Conservation (phyloP, 2,113 vertebrate species). For the Mohoua ochrocephala region DNA sequence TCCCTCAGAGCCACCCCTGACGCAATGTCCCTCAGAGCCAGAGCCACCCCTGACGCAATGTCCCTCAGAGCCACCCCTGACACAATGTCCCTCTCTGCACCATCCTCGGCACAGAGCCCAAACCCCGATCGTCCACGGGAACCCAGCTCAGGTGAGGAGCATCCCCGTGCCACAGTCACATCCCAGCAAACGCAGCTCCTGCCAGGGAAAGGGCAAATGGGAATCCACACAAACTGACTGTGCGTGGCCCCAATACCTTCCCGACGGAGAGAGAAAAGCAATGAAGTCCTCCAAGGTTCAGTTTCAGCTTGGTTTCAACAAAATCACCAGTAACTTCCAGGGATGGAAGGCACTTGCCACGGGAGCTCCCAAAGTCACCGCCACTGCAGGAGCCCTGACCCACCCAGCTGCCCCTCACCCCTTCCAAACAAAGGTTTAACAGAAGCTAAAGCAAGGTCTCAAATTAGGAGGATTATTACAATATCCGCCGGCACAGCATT, state of each 20-base stretch:
- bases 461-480: not conserved
- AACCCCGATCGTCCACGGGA: fast-evolving
- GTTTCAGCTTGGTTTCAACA: not conserved
- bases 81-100: fast-evolving
- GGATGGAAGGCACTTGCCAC: not conserved
- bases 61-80: not conserved
- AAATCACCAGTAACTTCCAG: not conserved
- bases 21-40: fast-evolving
- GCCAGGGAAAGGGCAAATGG: not conserved
- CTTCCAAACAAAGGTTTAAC: not conserved
- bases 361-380: not conserved
- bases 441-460: not conserved
- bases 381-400: not conserved
- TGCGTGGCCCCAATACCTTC: not conserved
- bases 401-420: not conserved
- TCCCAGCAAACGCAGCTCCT: not conserved
- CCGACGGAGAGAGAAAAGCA: not conserved
- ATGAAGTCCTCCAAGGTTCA: not conserved
- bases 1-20: too few species aligned
- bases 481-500: not conserved
- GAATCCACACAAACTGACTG: not conserved
- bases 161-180: fast-evolving
- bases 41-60: fast-evolving
- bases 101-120: not conserved
- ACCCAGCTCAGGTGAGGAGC: not conserved